A percentile compares a stretch with the other conserved stretches of the same genome.
Conservation (phyloP, 2,888 invertebrate species). For the Brachynemurus nebulosus region DNA sequence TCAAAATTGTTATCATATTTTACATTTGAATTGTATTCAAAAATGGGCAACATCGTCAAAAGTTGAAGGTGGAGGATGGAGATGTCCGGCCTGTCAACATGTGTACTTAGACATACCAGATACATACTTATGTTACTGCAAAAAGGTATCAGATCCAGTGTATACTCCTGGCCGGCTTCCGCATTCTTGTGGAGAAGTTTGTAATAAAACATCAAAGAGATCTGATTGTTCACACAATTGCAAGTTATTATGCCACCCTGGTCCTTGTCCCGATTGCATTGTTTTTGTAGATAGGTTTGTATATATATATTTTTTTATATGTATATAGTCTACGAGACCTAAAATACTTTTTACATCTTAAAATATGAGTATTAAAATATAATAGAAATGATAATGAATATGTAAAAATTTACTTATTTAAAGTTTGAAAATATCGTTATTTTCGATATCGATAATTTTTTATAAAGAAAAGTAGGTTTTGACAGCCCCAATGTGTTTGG, state of each 20-base stretch:
- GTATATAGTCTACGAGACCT: not conserved
- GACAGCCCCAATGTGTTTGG: too few species aligned
- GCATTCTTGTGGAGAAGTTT: conserved; percentile 84
- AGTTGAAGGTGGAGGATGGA: conserved; percentile 56
- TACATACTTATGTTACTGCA: conserved; percentile 85
- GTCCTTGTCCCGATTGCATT: conserved; percentile 84
- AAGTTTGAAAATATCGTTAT: too few species aligned
- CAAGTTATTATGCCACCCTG: conserved; percentile 79
- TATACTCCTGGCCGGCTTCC: conserved; percentile 65
- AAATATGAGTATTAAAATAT: too few species aligned
- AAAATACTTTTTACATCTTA: too few species aligned
- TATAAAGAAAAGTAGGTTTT: too few species aligned
- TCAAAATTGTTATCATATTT: conserved; percentile 77
- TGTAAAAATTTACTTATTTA: too few species aligned
- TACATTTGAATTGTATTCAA: conserved; percentile 80
- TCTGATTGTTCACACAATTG: conserved; percentile 50
- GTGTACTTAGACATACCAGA: conserved; percentile 56
- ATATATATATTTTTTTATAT: not conserved
- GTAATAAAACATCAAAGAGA: conserved; percentile 43
- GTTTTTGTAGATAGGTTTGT: conserved; percentile 50
- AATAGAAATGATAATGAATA: too few species aligned
- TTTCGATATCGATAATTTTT: too few species aligned
- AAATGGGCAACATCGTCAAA: conserved; percentile 84
- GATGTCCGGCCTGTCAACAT: conserved; percentile 93
- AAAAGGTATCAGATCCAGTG: conserved; percentile 59